Conservation (phyloP, 1,140 invertebrate species). For the Zaprionus inermis region DNA sequence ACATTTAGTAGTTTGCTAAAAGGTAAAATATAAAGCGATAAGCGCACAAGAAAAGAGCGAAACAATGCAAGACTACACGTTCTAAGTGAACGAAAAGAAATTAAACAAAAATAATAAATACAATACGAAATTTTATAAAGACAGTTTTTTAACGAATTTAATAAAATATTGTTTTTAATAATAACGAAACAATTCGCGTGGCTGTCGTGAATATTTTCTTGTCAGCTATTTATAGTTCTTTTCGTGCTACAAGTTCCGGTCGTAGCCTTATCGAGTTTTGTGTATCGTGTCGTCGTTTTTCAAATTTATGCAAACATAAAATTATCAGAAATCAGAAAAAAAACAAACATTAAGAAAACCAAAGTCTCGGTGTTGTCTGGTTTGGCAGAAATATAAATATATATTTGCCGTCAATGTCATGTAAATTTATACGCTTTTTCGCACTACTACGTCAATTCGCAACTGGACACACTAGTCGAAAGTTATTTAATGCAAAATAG, state of each 20-base stretch:
- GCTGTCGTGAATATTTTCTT: conserved; percentile 45
- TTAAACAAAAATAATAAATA: background rate
- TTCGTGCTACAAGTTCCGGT: conserved; percentile 63
- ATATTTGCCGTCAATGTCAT: conserved; percentile 42
- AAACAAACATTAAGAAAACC: conserved; percentile 30
- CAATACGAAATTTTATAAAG: conserved; percentile 1
- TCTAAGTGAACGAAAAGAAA: conserved; percentile 10
- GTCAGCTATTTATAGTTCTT: conserved; percentile 34
- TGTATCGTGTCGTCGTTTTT: conserved; percentile 54
- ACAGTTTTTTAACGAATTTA: conserved; percentile 2
- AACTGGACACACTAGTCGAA: conserved; percentile 22
- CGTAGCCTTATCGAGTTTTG: conserved; percentile 50
- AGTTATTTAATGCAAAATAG: conserved; percentile 46
- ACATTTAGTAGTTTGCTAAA: conserved; percentile 80
- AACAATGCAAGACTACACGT: conserved; percentile 47
- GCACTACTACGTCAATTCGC: conserved; percentile 27
- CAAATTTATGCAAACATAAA: conserved; percentile 46
- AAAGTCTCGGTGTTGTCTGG: conserved; percentile 58
- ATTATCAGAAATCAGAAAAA: conserved; percentile 2
- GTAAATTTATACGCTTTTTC: conserved; percentile 45
- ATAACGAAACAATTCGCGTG: conserved; percentile 16
- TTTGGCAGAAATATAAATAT: conserved; percentile 40
- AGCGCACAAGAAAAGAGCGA: conserved; percentile 39
- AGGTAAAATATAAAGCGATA: conserved; percentile 56
- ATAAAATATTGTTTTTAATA: conserved; percentile 7